A percentile compares a stretch with the other conserved stretches of the same genome.
These are phyloP conservation scores for Dolichotis patagonum DNA, from an alignment of 2,113 vertebrate species.

Conservation along the genomic window DNA sequence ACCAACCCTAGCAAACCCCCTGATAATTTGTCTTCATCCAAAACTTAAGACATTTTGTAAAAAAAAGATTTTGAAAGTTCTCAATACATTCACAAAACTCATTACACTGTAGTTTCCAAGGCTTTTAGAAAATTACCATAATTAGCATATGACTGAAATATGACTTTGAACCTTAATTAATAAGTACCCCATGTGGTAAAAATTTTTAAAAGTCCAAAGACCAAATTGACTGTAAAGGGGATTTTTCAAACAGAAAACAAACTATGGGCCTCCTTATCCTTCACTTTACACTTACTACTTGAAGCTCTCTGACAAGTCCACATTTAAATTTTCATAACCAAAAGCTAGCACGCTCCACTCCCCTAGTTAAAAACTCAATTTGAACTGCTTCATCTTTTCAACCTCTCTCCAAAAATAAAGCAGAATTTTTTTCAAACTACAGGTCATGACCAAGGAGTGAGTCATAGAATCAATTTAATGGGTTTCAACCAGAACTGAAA, in stretches of 20 bases:
- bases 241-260: constrained; percentile 5
- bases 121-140: not conserved
- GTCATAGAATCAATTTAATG: constrained; percentile 63
- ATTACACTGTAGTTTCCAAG: not conserved
- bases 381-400: constrained; percentile 23
- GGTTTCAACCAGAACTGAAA: constrained; percentile 56
- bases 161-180: not conserved
- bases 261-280: not conserved
- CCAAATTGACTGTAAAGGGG: not conserved
- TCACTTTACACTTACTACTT: not conserved
- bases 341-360: not conserved
- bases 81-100: not conserved
- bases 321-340: constrained; percentile 29
- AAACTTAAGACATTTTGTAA: not conserved
- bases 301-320: not conserved
- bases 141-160: not conserved
- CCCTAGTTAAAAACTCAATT: constrained; percentile 27
- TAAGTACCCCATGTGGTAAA: not conserved
- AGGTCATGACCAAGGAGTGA: constrained; percentile 63
- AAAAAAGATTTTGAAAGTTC: not conserved
- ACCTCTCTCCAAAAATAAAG: constrained; percentile 27
- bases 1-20: not conserved
- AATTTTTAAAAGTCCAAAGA: not conserved
- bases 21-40: not conserved
- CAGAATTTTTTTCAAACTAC: constrained; percentile 58